Conservation (phyloP, 1,140 invertebrate species). For the Acyrthosiphon pisum region DNA sequence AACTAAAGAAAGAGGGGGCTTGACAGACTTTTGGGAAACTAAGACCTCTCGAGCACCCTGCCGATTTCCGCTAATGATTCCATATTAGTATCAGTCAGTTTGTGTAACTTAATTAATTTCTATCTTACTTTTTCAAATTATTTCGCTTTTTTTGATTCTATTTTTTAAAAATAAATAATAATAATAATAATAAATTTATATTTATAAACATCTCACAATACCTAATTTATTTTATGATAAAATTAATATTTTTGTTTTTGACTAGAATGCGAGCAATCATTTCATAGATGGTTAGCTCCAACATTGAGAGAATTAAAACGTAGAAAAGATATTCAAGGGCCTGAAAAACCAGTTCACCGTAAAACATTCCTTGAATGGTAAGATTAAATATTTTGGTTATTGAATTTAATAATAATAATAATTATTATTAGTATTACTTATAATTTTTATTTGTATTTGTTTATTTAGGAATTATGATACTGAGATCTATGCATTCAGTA, state of each 20-base stretch:
- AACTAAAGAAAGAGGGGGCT: too few relatives aligned
- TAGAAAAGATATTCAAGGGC: slow-evolving; percentile 63
- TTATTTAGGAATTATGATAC: slow-evolving; percentile 77
- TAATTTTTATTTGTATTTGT: slow-evolving; percentile 32
- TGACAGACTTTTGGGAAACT: too few relatives aligned
- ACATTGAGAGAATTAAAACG: slow-evolving; percentile 65
- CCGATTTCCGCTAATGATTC: too few relatives aligned
- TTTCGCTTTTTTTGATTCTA: neutral
- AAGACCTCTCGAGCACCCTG: too few relatives aligned
- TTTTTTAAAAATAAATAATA: neutral
- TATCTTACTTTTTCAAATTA: neutral
- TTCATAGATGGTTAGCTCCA: slow-evolving; percentile 68
- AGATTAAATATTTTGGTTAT: slow-evolving; percentile 14
- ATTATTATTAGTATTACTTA: neutral
- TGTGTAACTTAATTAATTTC: neutral
- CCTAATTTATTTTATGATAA: neutral
- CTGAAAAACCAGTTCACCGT: slow-evolving; percentile 64
- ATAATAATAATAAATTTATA: neutral
- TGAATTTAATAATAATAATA: slow-evolving; percentile 49
- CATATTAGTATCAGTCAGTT: too few relatives aligned
- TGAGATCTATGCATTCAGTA: slow-evolving; percentile 87
- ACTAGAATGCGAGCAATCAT: slow-evolving; percentile 45
- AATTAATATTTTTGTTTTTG: neutral
- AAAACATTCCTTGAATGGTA: slow-evolving; percentile 75
- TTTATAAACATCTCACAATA: neutral